Evolutionary conservation across 1,140 invertebrate genomes (phyloP), one percentile per base, ranked within the genome.

Genomic region (Dendrolimus punctatus): DNA sequence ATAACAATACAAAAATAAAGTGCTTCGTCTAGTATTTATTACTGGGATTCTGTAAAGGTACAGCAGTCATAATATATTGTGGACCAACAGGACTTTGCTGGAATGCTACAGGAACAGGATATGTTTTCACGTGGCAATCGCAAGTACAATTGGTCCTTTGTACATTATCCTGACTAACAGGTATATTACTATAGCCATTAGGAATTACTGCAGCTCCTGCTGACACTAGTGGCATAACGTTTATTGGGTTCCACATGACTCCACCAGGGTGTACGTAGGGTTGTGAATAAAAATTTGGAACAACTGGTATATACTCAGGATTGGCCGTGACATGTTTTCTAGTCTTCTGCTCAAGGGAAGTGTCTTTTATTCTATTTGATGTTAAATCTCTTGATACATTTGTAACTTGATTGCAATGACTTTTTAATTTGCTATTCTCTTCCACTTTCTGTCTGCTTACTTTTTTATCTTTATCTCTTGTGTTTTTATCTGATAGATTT

Each of bases 191-290:
- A 37, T 41, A 6, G 5, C 60, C 43, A 40, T 53, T 40, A 4
- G 55, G 9, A 36, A 49, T 9, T 40, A 61, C 37, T 9, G 57
- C 2, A 2, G 50, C 8, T 49, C 58, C 37, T 39, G 37, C 36
- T 39, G 65, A 45, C 46, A 64, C 8, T n/a, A 66, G 10, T 37
- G 68, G 62, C 44, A 66, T 39, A 7, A 71, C 46, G 47, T 62
- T 73, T 6, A 71, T 7, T 5, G 68, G 73, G 38, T 70, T 73
- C 68, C 66, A 74, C 9, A 73, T n/a, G 6, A 74, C 48, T 46
- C 67, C 67, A 7, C 62, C 63, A n/a, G 62, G 49, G 10, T 57
- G 45, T 6, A 63, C 4, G 51, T 58, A 66, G 8, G 62, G 53
- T 36, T 64, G 66, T 0, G 58, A 39, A 57, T 62, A 68, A 8